These are phyloP conservation scores for Bos indicus DNA, from an alignment of 2,113 vertebrate genomes.

Conservation along the genomic window DNA sequence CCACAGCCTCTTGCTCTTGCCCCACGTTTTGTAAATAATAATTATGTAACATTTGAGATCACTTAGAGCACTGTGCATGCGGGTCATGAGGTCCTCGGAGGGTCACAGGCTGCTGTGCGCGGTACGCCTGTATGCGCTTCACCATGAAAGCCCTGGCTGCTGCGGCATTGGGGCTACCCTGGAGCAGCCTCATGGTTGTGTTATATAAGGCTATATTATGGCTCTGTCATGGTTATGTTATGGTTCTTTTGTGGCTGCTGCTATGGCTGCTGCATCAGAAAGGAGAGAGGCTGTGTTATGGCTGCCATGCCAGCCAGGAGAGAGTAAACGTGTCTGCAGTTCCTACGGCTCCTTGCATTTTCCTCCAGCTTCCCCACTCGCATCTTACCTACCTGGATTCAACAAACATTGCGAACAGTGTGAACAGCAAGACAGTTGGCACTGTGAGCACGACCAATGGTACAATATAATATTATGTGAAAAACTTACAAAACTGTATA, in stretches of 20 bases:
- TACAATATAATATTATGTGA: not conserved
- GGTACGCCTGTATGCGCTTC: fast-evolving
- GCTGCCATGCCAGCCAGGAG: not conserved
- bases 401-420: not conserved
- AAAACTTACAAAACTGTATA: not conserved
- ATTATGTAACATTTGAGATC: not conserved
- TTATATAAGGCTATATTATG: not conserved
- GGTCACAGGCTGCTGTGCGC: not conserved
- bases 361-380: not conserved
- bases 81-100: fast-evolving
- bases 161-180: fast-evolving
- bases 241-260: not conserved
- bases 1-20: not conserved
- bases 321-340: not conserved
- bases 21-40: not conserved
- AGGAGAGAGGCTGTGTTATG: not conserved
- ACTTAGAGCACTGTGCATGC: not conserved
- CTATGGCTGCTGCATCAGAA: not conserved
- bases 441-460: fast-evolving
- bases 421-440: not conserved
- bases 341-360: not conserved
- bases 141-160: not conserved
- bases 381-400: not conserved
- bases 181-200: not conserved
- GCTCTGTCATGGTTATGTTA: not conserved